phyloP scores from a whole-genome alignment of 2,797 vertebrate genomes.

The Myoxocephalus aenaeus region DNA sequence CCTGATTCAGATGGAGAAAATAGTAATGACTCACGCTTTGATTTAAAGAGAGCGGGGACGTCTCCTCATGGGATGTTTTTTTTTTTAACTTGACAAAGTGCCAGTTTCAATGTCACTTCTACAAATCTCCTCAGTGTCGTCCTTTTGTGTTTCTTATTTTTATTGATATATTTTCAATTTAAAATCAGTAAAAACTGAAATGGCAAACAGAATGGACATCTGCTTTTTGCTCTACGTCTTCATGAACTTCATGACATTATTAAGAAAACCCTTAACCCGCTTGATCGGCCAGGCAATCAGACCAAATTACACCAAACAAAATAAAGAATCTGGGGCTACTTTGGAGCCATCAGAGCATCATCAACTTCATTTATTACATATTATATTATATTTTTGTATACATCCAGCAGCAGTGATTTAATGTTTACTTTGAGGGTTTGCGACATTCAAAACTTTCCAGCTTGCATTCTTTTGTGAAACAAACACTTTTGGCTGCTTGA shows the following conservation, averaged over 20 bases:
- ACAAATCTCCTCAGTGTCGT: not conserved
- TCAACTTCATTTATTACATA: not conserved
- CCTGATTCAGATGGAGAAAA: slow-evolving; percentile 17
- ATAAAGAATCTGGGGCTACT: not conserved
- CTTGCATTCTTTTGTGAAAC: not conserved
- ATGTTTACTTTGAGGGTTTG: not conserved
- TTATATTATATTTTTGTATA: not conserved
- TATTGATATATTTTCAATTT: not conserved
- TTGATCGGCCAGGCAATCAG: not conserved
- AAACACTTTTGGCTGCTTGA: slow-evolving; percentile 2
- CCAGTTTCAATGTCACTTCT: not conserved
- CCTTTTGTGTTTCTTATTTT: not conserved
- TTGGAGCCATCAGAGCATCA: not conserved
- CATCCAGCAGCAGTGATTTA: too few relatives aligned
- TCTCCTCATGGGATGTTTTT: not conserved
- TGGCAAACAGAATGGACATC: not conserved
- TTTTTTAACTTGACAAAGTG: not conserved
- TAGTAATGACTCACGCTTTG: slow-evolving; percentile 7
- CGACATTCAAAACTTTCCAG: not conserved
- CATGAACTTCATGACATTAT: too few relatives aligned
- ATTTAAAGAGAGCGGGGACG: slow-evolving; percentile 5
- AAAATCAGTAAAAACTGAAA: not conserved
- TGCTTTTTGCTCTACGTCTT: not conserved
- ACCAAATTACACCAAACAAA: not conserved
- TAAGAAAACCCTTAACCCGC: not conserved